Evolutionary conservation across 2,113 vertebrate genomes (phyloP), one percentile per base, ranked within the genome.

Genomic region (Ptilonorhynchus violaceus): DNA sequence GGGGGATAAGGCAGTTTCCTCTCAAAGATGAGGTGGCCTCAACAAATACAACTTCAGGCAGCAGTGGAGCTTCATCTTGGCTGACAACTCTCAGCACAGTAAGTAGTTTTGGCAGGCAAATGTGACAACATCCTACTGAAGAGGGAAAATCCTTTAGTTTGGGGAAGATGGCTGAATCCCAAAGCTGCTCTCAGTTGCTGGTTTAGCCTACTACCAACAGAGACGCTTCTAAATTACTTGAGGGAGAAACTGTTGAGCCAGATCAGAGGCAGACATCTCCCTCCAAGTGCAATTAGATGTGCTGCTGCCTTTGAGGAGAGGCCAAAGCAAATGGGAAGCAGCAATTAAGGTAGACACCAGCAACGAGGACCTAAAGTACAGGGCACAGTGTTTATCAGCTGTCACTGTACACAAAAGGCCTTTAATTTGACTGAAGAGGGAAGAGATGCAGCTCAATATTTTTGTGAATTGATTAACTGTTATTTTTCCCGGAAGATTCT

Each of bases 261-360:
- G 92, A 96, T 97, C 91, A 89, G 81, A 96, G 89, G 86, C 84
- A 94, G 95, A 72, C 93, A 77, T 96, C 95, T 96, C 88, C 56
- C 78, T 80, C 16, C 0, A 4, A 33, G 56, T 83, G 85, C 81
- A 93, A 77, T 96, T 77, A 94, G 25, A 55, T n/a, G 62, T 64
- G 75, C 85, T 95, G 70, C 72, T 77, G 91, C 69, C 92, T 95
- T 96, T 96, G 95, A 95, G 88, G 56, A 39, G 70, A 86, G 75
- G 75, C 96, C 84, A 86, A 94, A 85, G 74, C 84, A 92, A 90
- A 88, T 12, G 24, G 86, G 74, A 79, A 95, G 52, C 63, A 46
- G 84, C 79, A 82, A 88, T 85, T 92, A 93, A 90, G 60, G 89
- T 10, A 66, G 64, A 77, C 55, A 89, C 42, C 35, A n/a, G 60